These are phyloP conservation scores for Apodemus speciosus DNA, from an alignment of 2,113 vertebrate genomes.

Conservation along the genomic window DNA sequence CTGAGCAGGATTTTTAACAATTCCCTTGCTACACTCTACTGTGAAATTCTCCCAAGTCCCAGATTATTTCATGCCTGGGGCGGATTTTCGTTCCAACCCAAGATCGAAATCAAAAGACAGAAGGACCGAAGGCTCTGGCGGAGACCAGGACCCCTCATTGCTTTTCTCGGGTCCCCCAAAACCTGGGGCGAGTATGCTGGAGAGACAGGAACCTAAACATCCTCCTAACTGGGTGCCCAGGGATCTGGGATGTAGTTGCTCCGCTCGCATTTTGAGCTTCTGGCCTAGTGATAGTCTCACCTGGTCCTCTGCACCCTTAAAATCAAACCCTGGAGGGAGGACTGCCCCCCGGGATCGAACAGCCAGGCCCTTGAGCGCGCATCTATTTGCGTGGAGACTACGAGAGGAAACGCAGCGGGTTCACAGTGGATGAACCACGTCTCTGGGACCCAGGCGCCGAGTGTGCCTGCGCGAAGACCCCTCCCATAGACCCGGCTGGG, in stretches of 20 bases:
- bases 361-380: not conserved
- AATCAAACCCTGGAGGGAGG: not conserved
- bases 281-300: not conserved
- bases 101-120: not conserved
- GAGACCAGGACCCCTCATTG: not conserved
- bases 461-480: not conserved
- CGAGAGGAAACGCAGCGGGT: not conserved
- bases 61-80: not conserved
- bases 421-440: fast-evolving
- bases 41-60: not conserved
- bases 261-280: not conserved
- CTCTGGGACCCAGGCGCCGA: not conserved
- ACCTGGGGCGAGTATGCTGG: not conserved
- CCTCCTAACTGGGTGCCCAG: not conserved
- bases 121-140: not conserved
- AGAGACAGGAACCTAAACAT: not conserved
- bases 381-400: not conserved
- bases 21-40: not conserved
- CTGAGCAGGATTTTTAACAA: not conserved
- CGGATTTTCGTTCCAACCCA: not conserved
- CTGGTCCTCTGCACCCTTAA: not conserved
- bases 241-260: not conserved
- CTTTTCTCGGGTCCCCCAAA: not conserved
- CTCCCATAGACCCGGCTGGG: not conserved
- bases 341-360: not conserved